Conservation (phyloP, 2,888 invertebrate genomes). For the Cyclophora albipunctata region DNA sequence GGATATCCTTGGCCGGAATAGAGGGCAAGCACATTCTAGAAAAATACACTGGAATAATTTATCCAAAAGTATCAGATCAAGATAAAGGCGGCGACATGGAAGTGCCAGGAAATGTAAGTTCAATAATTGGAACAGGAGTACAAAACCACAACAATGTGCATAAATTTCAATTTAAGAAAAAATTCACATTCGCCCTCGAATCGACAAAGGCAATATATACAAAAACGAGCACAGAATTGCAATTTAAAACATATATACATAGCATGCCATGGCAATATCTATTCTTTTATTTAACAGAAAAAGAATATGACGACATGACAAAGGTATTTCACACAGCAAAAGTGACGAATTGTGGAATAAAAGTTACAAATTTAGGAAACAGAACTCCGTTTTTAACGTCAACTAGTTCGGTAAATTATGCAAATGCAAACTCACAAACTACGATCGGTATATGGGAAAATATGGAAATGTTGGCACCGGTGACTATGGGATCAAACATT, state of each 20-base stretch:
- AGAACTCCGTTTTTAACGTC: too few relatives aligned
- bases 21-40: slow-evolving; percentile 1
- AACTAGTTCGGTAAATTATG: too few relatives aligned
- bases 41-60: neutral
- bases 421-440: too few relatives aligned
- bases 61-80: neutral
- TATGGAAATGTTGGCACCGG: too few relatives aligned
- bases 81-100: neutral
- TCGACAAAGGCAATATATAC: slow-evolving; percentile 1
- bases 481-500: too few relatives aligned
- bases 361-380: too few relatives aligned
- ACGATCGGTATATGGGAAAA: too few relatives aligned
- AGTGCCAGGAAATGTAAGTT: neutral
- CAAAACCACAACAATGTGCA: neutral
- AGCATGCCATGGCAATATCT: slow-evolving; percentile 18
- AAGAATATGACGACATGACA: slow-evolving; percentile 17
- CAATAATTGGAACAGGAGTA: slow-evolving; percentile 1
- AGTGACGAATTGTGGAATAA: too few relatives aligned
- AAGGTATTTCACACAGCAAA: neutral
- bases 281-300: slow-evolving; percentile 17
- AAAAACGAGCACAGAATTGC: neutral
- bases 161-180: neutral
- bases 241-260: slow-evolving; percentile 14
- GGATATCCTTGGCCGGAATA: neutral
- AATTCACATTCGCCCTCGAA: neutral